These are phyloP conservation scores for Sula dactylatra DNA, from an alignment of 2,113 vertebrate species.

Conservation along the genomic window DNA sequence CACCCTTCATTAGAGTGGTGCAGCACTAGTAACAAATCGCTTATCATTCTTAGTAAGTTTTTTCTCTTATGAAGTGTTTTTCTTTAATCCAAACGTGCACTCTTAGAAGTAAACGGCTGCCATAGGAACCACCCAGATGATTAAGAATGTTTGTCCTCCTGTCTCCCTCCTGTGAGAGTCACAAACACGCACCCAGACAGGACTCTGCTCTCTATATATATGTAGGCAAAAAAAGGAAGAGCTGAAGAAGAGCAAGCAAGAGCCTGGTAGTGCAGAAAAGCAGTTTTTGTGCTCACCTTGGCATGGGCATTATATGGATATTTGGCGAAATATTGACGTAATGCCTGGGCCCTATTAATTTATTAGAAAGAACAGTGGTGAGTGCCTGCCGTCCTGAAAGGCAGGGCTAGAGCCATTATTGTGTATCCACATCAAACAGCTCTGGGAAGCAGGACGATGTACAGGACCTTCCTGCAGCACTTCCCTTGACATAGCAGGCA, in stretches of 20 bases:
- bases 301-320: neutral
- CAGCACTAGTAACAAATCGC: neutral
- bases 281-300: neutral
- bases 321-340: neutral
- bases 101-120: neutral
- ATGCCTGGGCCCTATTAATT: neutral
- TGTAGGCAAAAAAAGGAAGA: neutral
- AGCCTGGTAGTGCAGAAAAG: neutral
- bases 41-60: neutral
- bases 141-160: neutral
- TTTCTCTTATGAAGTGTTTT: neutral
- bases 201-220: neutral
- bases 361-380: neutral
- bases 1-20: neutral
- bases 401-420: neutral
- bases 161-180: neutral
- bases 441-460: neutral
- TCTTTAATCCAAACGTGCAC: neutral
- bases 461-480: neutral
- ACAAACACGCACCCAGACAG: neutral
- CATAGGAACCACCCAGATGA: neutral
- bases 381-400: neutral
- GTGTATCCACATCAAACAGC: neutral
- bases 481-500: neutral
- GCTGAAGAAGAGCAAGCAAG: neutral